Percentiles rank a stretch among this genome's conserved stretches.
These are phyloP conservation scores for Alsophila aescularia DNA, from an alignment of 2,888 invertebrate species.

Conservation along the genomic window DNA sequence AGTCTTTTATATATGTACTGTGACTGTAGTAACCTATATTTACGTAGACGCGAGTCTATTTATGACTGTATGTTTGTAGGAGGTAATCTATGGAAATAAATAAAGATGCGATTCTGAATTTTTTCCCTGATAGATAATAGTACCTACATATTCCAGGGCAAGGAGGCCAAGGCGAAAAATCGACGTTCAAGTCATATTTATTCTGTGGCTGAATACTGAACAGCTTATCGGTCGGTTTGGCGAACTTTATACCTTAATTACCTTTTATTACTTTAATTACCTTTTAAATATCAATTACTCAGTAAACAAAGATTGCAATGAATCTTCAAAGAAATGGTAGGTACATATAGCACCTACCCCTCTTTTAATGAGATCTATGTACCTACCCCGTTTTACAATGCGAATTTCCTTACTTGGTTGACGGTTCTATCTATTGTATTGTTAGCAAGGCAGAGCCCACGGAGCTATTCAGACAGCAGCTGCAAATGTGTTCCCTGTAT, in stretches of 20 bases:
- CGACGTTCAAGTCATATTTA: too few relatives aligned
- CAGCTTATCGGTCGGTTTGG: conserved; percentile 5
- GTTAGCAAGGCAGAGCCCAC: conserved; percentile 10
- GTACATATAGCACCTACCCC: too few relatives aligned
- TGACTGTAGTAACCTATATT: too few relatives aligned
- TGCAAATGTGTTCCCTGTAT: background rate
- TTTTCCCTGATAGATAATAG: too few relatives aligned
- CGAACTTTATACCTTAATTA: background rate
- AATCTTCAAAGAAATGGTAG: conserved; percentile 12
- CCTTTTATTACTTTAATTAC: background rate
- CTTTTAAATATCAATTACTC: background rate
- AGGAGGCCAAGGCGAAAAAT: conserved; percentile 14
- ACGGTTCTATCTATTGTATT: conserved; percentile 11
- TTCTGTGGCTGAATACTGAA: conserved; percentile 32
- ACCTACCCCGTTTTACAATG: conserved; percentile 1
- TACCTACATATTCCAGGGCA: too few relatives aligned
- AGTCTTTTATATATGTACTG: too few relatives aligned
- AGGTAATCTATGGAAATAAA: too few relatives aligned
- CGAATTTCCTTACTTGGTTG: conserved; percentile 13
- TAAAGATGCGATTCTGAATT: too few relatives aligned
- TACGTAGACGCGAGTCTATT: too few relatives aligned
- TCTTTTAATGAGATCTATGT: background rate
- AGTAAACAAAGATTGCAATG: conserved; percentile 4
- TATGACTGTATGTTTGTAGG: too few relatives aligned
- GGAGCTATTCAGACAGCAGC: background rate